These are phyloP conservation scores for Dusona sp. DNA, from an alignment of 2,888 invertebrate genomes.

Conservation along the genomic window DNA sequence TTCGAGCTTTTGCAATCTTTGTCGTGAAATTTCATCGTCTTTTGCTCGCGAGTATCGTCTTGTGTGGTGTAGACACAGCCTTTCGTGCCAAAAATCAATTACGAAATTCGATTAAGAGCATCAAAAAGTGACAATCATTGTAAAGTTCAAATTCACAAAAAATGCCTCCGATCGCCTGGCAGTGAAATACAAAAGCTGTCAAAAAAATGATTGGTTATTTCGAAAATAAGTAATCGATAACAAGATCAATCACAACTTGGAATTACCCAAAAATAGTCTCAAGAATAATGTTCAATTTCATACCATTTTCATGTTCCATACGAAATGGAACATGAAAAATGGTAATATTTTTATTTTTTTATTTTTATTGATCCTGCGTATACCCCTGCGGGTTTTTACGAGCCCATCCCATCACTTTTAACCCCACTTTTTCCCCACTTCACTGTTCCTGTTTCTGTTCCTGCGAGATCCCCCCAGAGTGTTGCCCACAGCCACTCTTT, in stretches of 20 bases:
- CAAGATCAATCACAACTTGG: neutral
- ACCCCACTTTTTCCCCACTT: too few relatives aligned
- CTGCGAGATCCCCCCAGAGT: too few relatives aligned
- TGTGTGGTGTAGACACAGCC: conserved; percentile 7
- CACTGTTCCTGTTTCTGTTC: too few relatives aligned
- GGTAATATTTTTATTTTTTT: too few relatives aligned
- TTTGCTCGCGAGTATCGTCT: neutral
- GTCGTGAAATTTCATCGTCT: conserved; percentile 53
- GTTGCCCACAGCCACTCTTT: too few relatives aligned
- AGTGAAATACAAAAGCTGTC: neutral
- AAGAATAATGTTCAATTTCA: neutral
- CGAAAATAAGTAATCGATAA: neutral
- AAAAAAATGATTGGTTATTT: neutral
- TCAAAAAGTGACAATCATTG: neutral
- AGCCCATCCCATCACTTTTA: too few relatives aligned
- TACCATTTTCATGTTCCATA: too few relatives aligned
- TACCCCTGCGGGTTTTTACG: too few relatives aligned
- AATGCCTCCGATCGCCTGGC: neutral
- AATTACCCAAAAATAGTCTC: neutral
- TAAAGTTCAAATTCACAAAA: neutral
- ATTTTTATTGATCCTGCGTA: too few relatives aligned
- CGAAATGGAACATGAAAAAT: too few relatives aligned
- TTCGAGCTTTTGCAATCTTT: conserved; percentile 57
- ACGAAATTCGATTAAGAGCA: conserved; percentile 3
- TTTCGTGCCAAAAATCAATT: conserved; percentile 33